Conservation (phyloP, 2,797 vertebrate genomes). For the Thripadectes ignobilis region DNA sequence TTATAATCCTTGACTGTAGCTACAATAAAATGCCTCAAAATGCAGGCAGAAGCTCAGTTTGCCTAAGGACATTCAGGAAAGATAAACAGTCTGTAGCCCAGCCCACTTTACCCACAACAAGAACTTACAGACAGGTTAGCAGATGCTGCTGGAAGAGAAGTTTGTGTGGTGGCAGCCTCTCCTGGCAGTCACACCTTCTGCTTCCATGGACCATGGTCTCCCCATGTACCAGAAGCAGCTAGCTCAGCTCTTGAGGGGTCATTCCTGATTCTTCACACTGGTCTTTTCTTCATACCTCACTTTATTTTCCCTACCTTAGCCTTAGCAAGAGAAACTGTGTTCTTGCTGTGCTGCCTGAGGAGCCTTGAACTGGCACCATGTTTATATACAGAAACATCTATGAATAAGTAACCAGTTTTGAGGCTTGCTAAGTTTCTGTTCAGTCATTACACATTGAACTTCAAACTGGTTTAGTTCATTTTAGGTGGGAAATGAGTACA, state of each 20-base stretch:
- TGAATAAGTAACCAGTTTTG: not conserved
- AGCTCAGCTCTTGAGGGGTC: not conserved
- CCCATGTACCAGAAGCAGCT: not conserved
- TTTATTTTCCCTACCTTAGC: not conserved
- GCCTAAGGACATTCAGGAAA: not conserved
- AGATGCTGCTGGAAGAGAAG: not conserved
- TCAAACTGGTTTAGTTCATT: not conserved
- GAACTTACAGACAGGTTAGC: not conserved
- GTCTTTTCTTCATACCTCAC: not conserved
- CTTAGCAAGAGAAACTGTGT: not conserved
- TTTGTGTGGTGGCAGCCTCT: not conserved
- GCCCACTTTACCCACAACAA: not conserved
- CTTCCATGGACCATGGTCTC: rapidly evolving
- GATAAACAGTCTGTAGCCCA: not conserved
- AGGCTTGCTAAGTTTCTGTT: not conserved
- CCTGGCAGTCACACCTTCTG: not conserved
- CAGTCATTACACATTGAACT: not conserved
- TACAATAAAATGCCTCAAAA: not conserved
- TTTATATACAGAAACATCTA: not conserved
- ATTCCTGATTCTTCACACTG: not conserved
- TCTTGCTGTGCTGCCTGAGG: not conserved
- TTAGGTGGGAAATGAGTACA: not conserved
- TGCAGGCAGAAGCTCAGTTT: not conserved
- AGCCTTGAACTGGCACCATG: not conserved
- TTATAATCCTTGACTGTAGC: not conserved